phyloP scores from a whole-genome alignment of 64 coral and sea anemone genomes.

The Actinia equina region DNA sequence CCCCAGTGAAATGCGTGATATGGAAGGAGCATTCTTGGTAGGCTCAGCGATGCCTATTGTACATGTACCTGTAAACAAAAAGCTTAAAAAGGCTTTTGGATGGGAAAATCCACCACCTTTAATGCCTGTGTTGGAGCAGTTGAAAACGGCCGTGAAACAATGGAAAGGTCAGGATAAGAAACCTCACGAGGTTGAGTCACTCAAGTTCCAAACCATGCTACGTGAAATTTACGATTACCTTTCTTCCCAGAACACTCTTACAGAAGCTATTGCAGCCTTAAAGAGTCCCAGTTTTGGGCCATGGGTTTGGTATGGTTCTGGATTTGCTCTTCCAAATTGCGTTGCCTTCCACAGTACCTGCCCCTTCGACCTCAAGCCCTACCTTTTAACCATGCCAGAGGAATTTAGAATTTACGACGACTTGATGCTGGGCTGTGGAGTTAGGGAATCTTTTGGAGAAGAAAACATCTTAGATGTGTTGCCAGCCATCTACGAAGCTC shows the following conservation, averaged over 20 bases:
- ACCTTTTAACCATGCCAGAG: conserved; percentile 47
- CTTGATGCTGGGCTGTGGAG: conserved; percentile 63
- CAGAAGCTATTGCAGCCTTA: conserved; percentile 37
- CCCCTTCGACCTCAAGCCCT: conserved; percentile 57
- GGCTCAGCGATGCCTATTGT: conserved; percentile 82
- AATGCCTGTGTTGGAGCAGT: conserved; percentile 43
- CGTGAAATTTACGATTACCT: conserved; percentile 78
- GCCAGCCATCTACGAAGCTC: conserved; percentile 60
- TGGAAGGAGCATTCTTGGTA: conserved; percentile 52
- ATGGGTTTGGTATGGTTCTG: conserved; percentile 89
- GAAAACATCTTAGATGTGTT: conserved; percentile 60
- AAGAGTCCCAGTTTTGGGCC: conserved; percentile 37
- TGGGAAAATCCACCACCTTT: conserved; percentile 76
- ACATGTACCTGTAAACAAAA: conserved; percentile 49
- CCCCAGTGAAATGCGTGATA: conserved; percentile 77
- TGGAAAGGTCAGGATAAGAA: conserved; percentile 46
- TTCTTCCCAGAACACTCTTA: conserved; percentile 30
- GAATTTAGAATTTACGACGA: conserved; percentile 63
- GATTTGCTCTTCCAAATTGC: conserved; percentile 67
- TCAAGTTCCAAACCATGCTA: conserved; percentile 85
- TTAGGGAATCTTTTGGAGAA: conserved; percentile 58
- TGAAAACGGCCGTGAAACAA: conserved; percentile 45
- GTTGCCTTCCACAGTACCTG: conserved; percentile 60
- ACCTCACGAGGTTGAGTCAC: conserved; percentile 67
- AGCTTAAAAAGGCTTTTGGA: conserved; percentile 74